Evolutionary conservation across 1,140 invertebrate genomes (phyloP).

Genomic region (Ips nitidus): DNA sequence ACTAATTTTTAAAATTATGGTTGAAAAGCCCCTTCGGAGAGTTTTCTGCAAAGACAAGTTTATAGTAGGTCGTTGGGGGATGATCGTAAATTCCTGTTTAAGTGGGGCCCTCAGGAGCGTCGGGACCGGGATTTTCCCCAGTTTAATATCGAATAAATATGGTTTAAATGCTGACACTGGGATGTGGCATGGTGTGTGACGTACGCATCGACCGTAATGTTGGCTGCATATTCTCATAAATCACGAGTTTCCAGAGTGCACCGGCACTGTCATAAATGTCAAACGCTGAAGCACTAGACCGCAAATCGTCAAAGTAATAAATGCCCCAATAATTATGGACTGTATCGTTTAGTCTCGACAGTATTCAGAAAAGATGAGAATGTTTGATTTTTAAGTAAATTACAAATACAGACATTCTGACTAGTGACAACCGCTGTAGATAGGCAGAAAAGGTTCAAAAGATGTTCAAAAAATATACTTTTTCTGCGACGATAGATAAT

Average conservation of each 20-base stretch:
- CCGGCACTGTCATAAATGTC: slow-evolving; percentile 2
- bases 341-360: no score
- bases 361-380: no score
- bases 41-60: not conserved
- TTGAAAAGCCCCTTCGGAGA: not conserved
- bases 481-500: no score
- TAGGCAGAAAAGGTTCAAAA: no score
- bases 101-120: not conserved
- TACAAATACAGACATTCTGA: no score
- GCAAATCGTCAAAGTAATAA: not conserved
- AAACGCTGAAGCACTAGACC: not conserved
- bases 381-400: no score
- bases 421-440: no score
- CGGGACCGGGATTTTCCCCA: no score
- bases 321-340: not conserved
- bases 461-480: no score
- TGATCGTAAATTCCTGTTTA: not conserved
- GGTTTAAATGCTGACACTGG: no score
- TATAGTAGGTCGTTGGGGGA: not conserved
- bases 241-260: not conserved
- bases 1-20: slow-evolving; percentile 1
- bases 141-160: no score
- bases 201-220: not conserved
- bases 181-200: not conserved
- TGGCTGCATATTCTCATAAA: slow-evolving; percentile 1